Conservation (phyloP, 2,888 invertebrate species). For the Agriopis marginaria region DNA sequence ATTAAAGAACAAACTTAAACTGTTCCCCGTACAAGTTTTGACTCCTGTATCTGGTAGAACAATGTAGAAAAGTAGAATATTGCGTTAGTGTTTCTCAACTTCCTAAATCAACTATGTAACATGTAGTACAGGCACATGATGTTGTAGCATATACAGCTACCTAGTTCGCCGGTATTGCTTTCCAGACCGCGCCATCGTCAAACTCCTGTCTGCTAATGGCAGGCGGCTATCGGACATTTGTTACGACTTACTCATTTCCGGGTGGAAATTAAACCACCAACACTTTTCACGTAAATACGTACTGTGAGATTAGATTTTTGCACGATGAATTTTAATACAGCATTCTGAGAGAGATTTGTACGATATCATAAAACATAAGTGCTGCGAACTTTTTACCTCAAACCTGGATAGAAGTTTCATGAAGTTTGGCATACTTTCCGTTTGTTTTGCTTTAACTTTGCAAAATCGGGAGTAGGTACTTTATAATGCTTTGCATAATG, state of each 20-base stretch:
- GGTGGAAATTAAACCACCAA: constrained; percentile 56
- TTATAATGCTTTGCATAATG: constrained; percentile 7
- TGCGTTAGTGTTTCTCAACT: constrained; percentile 22
- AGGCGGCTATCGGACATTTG: constrained; percentile 58
- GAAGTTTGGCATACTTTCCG: constrained; percentile 1
- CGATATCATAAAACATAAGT: constrained; percentile 2
- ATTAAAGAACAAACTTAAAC: constrained; percentile 14
- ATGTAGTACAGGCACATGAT: not conserved
- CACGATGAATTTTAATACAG: not conserved
- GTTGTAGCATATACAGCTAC: constrained; percentile 4
- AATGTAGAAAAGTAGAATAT: not conserved
- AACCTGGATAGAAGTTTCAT: not conserved
- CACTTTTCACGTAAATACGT: not conserved
- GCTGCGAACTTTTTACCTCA: not conserved
- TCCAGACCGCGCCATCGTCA: constrained; percentile 26
- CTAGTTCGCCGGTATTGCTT: constrained; percentile 18
- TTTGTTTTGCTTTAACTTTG: constrained; percentile 11
- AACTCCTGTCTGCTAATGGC: constrained; percentile 55
- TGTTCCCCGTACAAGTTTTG: constrained; percentile 1
- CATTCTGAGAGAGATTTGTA: not conserved
- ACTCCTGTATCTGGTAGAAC: constrained; percentile 1
- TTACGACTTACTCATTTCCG: constrained; percentile 60
- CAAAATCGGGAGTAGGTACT: constrained; percentile 16
- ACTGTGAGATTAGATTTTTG: not conserved
- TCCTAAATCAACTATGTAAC: constrained; percentile 24